A percentile compares a stretch with the other conserved stretches of the same genome.
Conservation (phyloP, 1,140 invertebrate genomes). For the Drosophila nannoptera region DNA sequence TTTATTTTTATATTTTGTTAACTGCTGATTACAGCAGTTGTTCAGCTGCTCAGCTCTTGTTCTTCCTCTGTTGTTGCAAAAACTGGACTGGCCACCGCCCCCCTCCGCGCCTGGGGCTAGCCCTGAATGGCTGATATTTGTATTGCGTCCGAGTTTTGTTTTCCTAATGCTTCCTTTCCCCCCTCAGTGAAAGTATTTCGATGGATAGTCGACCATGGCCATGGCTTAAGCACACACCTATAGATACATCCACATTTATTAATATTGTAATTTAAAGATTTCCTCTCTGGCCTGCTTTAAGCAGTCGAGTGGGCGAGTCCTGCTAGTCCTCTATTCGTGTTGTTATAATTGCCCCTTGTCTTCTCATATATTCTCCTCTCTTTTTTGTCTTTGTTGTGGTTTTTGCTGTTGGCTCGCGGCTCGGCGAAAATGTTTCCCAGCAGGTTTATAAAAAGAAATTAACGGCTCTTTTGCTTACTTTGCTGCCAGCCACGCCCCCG, state of each 20-base stretch:
- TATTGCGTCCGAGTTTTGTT: slow-evolving; percentile 66
- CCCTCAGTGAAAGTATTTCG: slow-evolving; percentile 3
- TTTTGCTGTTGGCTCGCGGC: slow-evolving; percentile 16
- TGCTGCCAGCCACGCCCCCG: background rate
- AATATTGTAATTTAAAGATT: too few species aligned
- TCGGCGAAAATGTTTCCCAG: slow-evolving; percentile 74
- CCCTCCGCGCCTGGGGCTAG: background rate
- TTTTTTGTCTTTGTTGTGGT: slow-evolving; percentile 8
- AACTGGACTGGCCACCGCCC: background rate
- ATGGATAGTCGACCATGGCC: background rate
- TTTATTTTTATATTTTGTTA: slow-evolving; percentile 79
- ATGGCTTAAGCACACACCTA: too few species aligned
- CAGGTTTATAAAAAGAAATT: slow-evolving; percentile 80
- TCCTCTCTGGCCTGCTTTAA: background rate
- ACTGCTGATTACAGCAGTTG: slow-evolving; percentile 79
- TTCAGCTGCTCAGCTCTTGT: slow-evolving; percentile 38
- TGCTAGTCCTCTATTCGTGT: slow-evolving; percentile 1
- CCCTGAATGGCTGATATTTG: slow-evolving; percentile 47
- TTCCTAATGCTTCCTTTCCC: slow-evolving; percentile 65
- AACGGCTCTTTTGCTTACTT: slow-evolving; percentile 62
- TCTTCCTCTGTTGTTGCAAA: slow-evolving; percentile 6
- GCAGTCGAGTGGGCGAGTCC: background rate
- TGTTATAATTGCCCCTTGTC: background rate
- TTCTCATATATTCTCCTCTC: slow-evolving; percentile 13
- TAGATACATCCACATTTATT: too few species aligned